Evolutionary conservation across 2,113 vertebrate genomes (phyloP), one percentile per base, ranked within the genome.

Genomic region (Globicephala melas): DNA sequence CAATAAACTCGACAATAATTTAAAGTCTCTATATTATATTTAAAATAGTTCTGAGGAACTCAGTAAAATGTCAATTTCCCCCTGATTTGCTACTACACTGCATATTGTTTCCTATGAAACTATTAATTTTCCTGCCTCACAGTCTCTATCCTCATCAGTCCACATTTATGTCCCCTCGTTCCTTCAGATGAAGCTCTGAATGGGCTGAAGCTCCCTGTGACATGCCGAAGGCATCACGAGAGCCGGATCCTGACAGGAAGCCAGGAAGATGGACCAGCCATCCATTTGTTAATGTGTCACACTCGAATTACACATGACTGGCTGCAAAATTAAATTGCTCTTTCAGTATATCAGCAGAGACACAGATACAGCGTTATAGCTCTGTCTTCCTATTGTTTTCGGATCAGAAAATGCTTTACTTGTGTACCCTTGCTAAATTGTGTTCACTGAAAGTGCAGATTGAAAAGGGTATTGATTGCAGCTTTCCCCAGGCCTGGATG

Each of bases 231-330:
- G 21, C 62, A 95, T 55, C 94, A 65, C 8, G 97, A 96, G 96
- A 98, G 86, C 60, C 92, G 91, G 47, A 31, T 96, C 94, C 93
- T 98, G 97, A 95, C 87, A 97, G 63, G 36, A 88, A 96, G 23
- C 33, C 82, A 38, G 97, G 68, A 95, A 79, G 96, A 98, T 94
- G 38, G 94, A 98, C 97, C 91, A 96, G 5, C 86, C 36, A 97
- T 97, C 58, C 82, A 96, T 98, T 97, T 97, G 96, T 98, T 98
- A 97, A 97, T 95, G 77, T 62, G 89, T 96, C 97, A 84, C 50
- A 91, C 95, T 96, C 53, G 11, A 95, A 97, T 96, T 87, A 97
- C 87, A 97, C 5, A 98, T 97, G 6, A 85, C 90, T 97, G 63
- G 80, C 83, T 98, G 91, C 97, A 96, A 98, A 97, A 97, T 96